Evolutionary conservation across 2,113 vertebrate species (phyloP), one percentile per base, ranked within the genome.

Genomic region (Taurulus bubalis): DNA sequence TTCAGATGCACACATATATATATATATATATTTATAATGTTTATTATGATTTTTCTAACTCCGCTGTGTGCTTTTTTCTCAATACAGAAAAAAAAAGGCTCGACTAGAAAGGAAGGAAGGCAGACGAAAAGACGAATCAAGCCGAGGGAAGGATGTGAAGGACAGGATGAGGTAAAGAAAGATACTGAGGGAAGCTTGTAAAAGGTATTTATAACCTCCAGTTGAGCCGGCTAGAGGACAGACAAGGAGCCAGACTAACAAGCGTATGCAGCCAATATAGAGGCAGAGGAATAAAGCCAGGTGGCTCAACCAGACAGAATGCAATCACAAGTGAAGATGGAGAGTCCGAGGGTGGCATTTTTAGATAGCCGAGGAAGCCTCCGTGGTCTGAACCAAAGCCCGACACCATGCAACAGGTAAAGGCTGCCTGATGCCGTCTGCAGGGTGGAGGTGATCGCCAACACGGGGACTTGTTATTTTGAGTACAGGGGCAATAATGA

Each of bases 151-250:
- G 85, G 91, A 93, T 87, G 82, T 89, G 75, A 89, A 87, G 83
- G 80, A 90, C 87, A 90, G 89, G 93, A 92, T 87, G 85, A 87
- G 79, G 82, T 67, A 83, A 77, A 88, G 85, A 90, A 90, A 84
- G 80, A 89, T 81, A 81, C 72, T 74, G 51, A 85, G 85, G 84
- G 73, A 90, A 82, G 28, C 71, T 69, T 92, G 83, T 87, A 77
- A 87, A 92, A 86, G 77, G 84, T 90, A 90, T 94, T 93, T 90
- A 88, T 90, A 91, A 84, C 45, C 74, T 79, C 62, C 70, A 49
- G 75, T 68, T 80, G 69, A 86, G 77, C 18, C 16, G 2, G 63
- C 55, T 69, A 60, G 72, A 76, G 68, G 73, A 78, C 79, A 69
- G 80, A 79, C 75, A 67, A 78, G 56, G 67, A 81, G 79, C 68